Base-by-base conservation (phyloP, 1,140 invertebrate genomes). In the Microplitis mediator region DNA sequence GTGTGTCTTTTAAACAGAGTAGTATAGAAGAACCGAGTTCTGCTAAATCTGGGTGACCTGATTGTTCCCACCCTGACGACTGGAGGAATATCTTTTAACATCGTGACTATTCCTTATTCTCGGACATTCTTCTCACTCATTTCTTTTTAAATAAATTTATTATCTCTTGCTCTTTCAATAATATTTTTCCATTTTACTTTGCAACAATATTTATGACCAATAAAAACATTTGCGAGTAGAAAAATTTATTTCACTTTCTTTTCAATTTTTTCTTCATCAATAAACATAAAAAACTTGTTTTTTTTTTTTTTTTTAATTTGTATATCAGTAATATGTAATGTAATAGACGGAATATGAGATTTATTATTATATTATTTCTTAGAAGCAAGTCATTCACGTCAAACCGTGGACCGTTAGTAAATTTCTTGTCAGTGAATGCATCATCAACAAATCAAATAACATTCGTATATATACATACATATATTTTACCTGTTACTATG, bases 11-110 rank as follows among this genome's bases (percentile, higher is more conserved):
- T 39, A 39, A 39, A 39, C 39, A 39, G 39, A 39, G 39, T 39
- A 39, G 23, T 23, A 23, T 23, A 23, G 23, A 23, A 11, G 35
- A 62, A 50, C 32, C 6, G 50, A 36, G 36, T n/a, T 31, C 35
- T 58, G 61, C 61, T 39, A 39, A 66, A 85, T 84, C 82, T 84
- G 84, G 83, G 83, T 85, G 83, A 85, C 84, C 84, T 73, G 82
- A 85, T 85, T 85, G 79, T 69, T 58, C 75, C 68, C 54, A 71
- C 73, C 63, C 23, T 61, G 54, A 60, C 39, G 0, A 5, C 39
- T 39, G 6, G 11, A 39, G 4, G 39, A 39, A 39, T 39, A 39
- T 39, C 39, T 39, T 39, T 39, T 8, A 39, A 39, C 23, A 6
- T 32, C 13, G 2, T 23, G 23, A 35, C 11, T 61, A 64, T 71